Conservation (phyloP, 2,113 vertebrate species). For the Peromyscus leucopus region DNA sequence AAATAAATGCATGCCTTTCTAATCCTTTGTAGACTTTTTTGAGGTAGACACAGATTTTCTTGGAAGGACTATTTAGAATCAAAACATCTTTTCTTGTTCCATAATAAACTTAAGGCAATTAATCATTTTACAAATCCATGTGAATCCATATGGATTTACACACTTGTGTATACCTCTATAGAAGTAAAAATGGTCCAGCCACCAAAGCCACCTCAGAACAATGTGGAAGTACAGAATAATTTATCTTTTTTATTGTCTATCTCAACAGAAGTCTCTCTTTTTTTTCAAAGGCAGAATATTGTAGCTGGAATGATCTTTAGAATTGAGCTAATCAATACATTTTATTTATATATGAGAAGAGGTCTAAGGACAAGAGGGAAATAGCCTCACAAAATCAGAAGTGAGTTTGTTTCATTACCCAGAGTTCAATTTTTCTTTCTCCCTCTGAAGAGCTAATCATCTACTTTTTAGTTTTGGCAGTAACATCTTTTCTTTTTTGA, state of each 20-base stretch:
- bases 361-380: not conserved
- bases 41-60: not conserved
- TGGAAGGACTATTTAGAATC: not conserved
- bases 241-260: not conserved
- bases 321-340: not conserved
- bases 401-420: not conserved
- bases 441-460: not conserved
- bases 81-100: not conserved
- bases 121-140: accelerated
- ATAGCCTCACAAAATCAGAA: not conserved
- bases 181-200: not conserved
- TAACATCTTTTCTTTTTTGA: constrained; percentile 19
- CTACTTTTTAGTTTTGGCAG: not conserved
- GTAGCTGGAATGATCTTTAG: not conserved
- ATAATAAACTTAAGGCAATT: not conserved
- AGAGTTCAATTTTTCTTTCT: not conserved
- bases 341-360: not conserved
- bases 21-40: not conserved
- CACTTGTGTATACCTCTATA: not conserved
- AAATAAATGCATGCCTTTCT: not conserved
- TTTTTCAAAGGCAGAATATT: not conserved
- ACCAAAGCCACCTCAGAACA: not conserved
- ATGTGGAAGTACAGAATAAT: accelerated
- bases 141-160: not conserved
- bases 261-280: not conserved